Base-by-base conservation (phyloP, 2,888 invertebrate species). In the Abscondita cerata region DNA sequence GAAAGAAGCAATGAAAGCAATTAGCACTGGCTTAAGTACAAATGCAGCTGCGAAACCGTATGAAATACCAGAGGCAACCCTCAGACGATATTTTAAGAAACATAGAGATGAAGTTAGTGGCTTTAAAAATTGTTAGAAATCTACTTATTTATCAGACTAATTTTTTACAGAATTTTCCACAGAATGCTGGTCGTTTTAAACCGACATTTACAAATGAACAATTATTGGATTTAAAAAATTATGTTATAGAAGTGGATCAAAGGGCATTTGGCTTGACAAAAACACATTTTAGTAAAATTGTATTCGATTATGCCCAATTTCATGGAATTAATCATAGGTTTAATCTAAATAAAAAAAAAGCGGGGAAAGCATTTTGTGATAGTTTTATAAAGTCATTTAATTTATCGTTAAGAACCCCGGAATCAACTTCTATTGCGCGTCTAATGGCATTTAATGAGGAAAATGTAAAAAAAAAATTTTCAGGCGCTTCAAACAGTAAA, bases 171-270 rank as follows among this genome's bases (percentile, higher is more conserved):
- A 41, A 13, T 41, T n/a, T 41, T 41, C 41, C 18, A 2, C 8
- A 41, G 15, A 15, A 41, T 41, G 13, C 41, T 41, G 41, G 15
- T 41, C 41, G 41, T 41, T 41, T 41, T 41, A 41, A 41, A 11
- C 41, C 41, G 4, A 41, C 41, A 5, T 41, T 41, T 11, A 41
- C 41, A 13, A 13, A 41, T 9, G 15, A 41, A 2, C 41, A 41
- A 9, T 41, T 41, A 13, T 9, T 41, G 15, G 13, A n/a, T 6
- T 41, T 41, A 18, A 41, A 41, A 41, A 2, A 41, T 5, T 41
- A 41, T 13, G 15, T 41, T 9, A 41, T 2, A 41, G 12, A 41
- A 9, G 2, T 41, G 2, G 15, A 41, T 41, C 6, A 41, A 11
- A 41, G 13, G 9, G 41, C 41, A 41, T 41, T 41, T 41, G 41